Evolutionary conservation across 2,797 vertebrate genomes (phyloP).

Genomic region (Sebastes vulpes): DNA sequence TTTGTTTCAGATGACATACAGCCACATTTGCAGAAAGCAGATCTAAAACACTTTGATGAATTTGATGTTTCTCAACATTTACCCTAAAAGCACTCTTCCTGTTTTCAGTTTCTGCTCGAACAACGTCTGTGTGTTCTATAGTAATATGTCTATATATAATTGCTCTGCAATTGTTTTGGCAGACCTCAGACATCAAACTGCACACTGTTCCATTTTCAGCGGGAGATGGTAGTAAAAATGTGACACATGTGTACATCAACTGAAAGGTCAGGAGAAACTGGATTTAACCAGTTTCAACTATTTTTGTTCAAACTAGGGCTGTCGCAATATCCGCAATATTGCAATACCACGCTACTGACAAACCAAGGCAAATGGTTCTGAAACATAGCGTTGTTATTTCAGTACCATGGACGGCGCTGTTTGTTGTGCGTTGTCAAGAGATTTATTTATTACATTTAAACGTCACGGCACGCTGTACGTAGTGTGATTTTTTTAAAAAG

Average conservation of each 20-base stretch:
- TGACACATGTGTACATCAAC: neutral
- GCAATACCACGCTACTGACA: neutral
- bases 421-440: neutral
- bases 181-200: slow-evolving; percentile 5
- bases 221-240: neutral
- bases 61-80: slow-evolving; percentile 25
- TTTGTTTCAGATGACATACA: slow-evolving; percentile 6
- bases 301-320: neutral
- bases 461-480: neutral
- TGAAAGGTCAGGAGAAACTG: neutral
- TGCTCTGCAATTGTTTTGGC: neutral
- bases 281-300: neutral
- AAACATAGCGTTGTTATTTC: neutral
- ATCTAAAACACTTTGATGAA: slow-evolving; percentile 30
- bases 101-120: neutral
- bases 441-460: neutral
- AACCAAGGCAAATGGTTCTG: neutral
- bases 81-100: neutral
- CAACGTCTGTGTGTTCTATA: neutral
- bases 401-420: neutral
- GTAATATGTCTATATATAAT: neutral
- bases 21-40: slow-evolving; percentile 2
- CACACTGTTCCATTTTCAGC: neutral
- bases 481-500: neutral
- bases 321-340: neutral